These are phyloP conservation scores for Pterocles burchelli DNA, from an alignment of 2,113 vertebrate genomes.

Conservation along the genomic window DNA sequence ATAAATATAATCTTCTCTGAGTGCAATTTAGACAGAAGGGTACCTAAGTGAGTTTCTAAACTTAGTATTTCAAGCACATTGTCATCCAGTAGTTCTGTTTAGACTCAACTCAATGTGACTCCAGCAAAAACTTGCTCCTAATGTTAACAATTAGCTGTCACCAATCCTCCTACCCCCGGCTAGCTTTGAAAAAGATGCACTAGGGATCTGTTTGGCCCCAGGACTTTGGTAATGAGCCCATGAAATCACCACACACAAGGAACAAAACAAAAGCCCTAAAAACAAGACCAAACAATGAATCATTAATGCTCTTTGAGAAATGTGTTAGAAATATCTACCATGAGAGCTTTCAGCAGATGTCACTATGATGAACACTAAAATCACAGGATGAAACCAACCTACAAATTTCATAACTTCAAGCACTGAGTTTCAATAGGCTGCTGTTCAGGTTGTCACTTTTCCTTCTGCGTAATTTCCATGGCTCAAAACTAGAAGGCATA, in stretches of 20 bases:
- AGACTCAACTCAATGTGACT: neutral
- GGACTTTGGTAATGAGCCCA: neutral
- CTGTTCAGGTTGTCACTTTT: constrained; percentile 31
- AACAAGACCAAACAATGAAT: neutral
- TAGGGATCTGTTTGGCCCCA: neutral
- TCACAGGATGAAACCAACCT: constrained; percentile 28
- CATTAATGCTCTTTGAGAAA: constrained; percentile 17
- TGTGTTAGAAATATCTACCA: neutral
- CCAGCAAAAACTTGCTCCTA: neutral
- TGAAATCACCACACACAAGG: neutral
- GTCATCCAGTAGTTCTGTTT: neutral
- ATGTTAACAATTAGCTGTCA: neutral
- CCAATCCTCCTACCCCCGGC: neutral
- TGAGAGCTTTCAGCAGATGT: constrained; percentile 30
- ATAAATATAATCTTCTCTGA: neutral
- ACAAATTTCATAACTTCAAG: constrained; percentile 25
- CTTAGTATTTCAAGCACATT: neutral
- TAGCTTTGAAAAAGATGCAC: neutral
- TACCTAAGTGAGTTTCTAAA: neutral
- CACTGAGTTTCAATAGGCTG: constrained; percentile 6
- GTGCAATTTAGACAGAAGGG: neutral
- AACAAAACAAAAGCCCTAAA: neutral
- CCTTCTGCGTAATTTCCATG: neutral
- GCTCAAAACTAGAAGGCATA: constrained; percentile 17
- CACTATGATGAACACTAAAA: constrained; percentile 9